A percentile compares a stretch with the other conserved stretches of the same genome.
Evolutionary conservation across 2,888 invertebrate genomes (phyloP).

Genomic region (Pandemis heparana): DNA sequence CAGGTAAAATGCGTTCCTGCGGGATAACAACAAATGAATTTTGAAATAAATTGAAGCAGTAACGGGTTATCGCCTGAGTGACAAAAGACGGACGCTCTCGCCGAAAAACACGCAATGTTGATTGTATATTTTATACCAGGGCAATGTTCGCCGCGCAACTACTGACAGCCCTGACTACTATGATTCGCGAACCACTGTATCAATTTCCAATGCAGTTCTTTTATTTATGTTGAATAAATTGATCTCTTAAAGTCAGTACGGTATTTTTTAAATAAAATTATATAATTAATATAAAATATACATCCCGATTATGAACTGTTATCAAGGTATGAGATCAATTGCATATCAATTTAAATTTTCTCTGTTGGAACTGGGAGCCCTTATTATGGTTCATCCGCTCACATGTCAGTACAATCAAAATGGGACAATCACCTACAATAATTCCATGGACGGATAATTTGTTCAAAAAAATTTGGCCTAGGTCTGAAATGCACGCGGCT

Average conservation of each 20-base stretch:
- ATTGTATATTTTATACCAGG: conserved; percentile 15
- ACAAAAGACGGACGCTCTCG: neutral
- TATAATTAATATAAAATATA: neutral
- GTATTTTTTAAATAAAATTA: neutral
- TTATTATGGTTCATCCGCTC: neutral
- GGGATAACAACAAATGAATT: no score
- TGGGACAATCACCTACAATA: conserved; percentile 1
- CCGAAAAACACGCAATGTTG: neutral
- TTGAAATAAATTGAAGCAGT: neutral
- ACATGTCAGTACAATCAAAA: neutral
- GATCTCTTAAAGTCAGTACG: neutral
- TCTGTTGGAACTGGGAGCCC: neutral
- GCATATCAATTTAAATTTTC: neutral
- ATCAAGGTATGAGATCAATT: conserved; percentile 17
- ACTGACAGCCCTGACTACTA: neutral
- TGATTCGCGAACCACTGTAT: neutral
- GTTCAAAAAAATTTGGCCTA: conserved; percentile 17
- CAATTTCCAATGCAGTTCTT: neutral
- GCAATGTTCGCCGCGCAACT: neutral
- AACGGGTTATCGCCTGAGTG: neutral
- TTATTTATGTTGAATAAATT: conserved; percentile 1
- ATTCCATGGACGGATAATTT: conserved; percentile 23
- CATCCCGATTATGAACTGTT: conserved; percentile 1
- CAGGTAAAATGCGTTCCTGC: no score
- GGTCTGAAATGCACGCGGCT: conserved; percentile 49